Evolutionary conservation across 2,888 invertebrate genomes (phyloP).

Genomic region (Rhynchonema sp.): DNA sequence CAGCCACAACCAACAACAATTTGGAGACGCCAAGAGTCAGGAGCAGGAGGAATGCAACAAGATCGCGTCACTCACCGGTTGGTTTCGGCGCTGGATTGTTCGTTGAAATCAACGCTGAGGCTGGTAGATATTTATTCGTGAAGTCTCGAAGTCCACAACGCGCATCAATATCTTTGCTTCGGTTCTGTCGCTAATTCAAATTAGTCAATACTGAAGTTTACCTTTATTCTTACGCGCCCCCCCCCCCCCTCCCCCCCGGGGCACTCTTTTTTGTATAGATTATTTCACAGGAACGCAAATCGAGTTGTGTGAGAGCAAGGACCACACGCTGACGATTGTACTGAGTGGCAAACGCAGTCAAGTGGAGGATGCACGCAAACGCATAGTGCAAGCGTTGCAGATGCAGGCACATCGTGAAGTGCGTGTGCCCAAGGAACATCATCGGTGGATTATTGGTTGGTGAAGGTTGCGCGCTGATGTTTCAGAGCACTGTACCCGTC

Average conservation of each 20-base stretch:
- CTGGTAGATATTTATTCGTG: no score
- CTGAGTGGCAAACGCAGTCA: conserved; percentile 75
- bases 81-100: neutral
- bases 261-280: no score
- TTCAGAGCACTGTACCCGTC: no score
- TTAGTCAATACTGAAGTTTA: no score
- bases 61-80: conserved; percentile 10
- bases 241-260: no score
- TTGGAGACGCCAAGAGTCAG: conserved; percentile 13
- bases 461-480: no score
- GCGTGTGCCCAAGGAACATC: conserved; percentile 81
- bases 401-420: conserved; percentile 58
- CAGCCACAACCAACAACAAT: conserved; percentile 3
- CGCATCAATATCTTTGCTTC: no score
- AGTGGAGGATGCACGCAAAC: conserved; percentile 70
- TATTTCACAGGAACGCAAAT: conserved; percentile 60
- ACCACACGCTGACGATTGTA: conserved; percentile 78
- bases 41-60: conserved; percentile 19
- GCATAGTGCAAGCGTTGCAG: conserved; percentile 77
- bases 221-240: no score
- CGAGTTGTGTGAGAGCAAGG: conserved; percentile 82
- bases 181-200: no score
- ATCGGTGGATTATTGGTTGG: conserved; percentile 79
- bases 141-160: no score
- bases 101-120: neutral